Base-by-base conservation (phyloP, 1,140 invertebrate species). In the Zaprionus gabonicus region DNA sequence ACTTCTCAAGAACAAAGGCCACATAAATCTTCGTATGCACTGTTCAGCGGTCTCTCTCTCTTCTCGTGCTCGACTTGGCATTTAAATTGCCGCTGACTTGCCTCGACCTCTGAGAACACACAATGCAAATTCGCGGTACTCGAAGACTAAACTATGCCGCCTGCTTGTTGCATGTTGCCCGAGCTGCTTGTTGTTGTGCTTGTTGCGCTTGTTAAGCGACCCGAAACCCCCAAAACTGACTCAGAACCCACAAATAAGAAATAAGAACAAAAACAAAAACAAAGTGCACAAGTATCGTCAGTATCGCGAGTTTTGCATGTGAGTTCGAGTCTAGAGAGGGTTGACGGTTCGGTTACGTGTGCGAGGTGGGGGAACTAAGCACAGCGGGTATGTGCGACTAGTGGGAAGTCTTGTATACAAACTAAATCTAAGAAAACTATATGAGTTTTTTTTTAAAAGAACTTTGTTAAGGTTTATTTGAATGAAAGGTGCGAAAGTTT, bases 51-150 rank as follows among this genome's bases (percentile, higher is more conserved):
- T 67, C 75, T 57, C 49, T 23, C 23, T 20, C 20, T 20, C 20
- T 55, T 56, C 51, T 63, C 58, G 71, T 68, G 75, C 75, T 73
- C 63, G 63, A 77, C 31, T 78, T 86, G 82, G 82, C 82, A 85
- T 85, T 85, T 85, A 85, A 85, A 86, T 85, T 85, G 82, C 78
- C 71, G 66, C 71, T 69, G 82, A 81, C 82, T 85, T 70, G 69
- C 55, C 34, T 68, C 62, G 79, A 78, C 81, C 80, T 71, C 62
- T 76, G 79, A 59, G 72, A 66, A 76, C 62, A 76, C 74, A 76
- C 74, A 76, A 76, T 76, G 74, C 57, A 77, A 73, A 77, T 77
- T 23, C 46, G 67, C 74, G 57, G 56, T 46, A 65, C 76, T 63
- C 63, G 81, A 38, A 38, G 36, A 46, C 82, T 78, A 76, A 88